Evolutionary conservation across 2,113 vertebrate genomes (phyloP), one percentile per base, ranked within the genome.

Genomic region (Petrocephalus microphthalmus): DNA sequence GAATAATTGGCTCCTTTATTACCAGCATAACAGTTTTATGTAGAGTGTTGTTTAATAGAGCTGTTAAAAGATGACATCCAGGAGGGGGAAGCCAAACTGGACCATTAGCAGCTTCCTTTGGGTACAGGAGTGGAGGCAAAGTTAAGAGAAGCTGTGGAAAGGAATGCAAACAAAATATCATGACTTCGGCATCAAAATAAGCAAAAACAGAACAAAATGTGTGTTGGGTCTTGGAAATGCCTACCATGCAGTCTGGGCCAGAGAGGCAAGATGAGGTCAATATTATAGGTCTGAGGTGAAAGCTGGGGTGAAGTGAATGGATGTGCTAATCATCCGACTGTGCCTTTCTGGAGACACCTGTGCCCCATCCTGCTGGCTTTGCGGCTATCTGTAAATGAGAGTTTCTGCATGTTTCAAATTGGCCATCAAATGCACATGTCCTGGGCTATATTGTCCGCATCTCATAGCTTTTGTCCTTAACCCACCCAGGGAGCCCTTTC

Each of bases 401-500:
- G 33, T 37, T 42, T 78, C 71, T 78, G 33, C 17, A 19, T 17
- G 2, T 33, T 78, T 78, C 33, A 78, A 78, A 42, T 19, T 42
- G 17, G 13, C 17, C 81, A 22, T 49, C 19, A 47, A 17, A 13
- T 83, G 37, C 45, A 49, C 37, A 20, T 83, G 42, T 49, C 81
- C 2, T 49, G 52, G 13, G 8, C 5, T 85, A 25, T 51, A 29
- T 20, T 33, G n/a, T 54, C 51, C 25, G 51, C 22, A 49, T 49
- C 37, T 83, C 22, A n/a, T 19, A 49, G 84, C n/a, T 33, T 85
- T 54, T 54, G n/a, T 33, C 29, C 25, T 52, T 49, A 90, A 20
- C 11, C 10, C 89, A 85, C 0, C 0, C 93, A 99, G 98, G 97
- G 89, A 93, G 94, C 0, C 92, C 94, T 0, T 99, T 99, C 90